phyloP scores from a whole-genome alignment of 2,888 invertebrate species.

The Nomada fabriciana region DNA sequence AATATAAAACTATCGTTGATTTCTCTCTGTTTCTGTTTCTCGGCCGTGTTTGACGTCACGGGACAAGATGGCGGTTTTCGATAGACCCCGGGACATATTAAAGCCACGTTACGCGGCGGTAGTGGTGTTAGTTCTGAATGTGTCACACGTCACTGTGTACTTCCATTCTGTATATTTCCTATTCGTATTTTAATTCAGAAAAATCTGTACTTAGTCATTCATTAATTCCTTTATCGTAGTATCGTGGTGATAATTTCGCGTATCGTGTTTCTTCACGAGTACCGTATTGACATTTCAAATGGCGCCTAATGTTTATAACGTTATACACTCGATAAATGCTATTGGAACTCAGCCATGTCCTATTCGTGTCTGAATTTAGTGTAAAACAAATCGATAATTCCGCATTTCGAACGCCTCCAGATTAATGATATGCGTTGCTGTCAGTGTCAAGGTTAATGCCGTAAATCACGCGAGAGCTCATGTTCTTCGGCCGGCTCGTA shows the following conservation, averaged over 20 bases:
- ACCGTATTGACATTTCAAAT: not conserved
- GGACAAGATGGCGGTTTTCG: slow-evolving; percentile 68
- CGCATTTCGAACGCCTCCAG: not conserved
- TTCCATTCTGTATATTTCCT: not conserved
- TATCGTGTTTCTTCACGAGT: not conserved
- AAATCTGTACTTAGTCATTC: not conserved
- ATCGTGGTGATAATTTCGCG: not conserved
- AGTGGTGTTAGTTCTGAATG: slow-evolving; percentile 20
- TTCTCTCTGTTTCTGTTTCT: slow-evolving; percentile 21
- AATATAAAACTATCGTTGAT: slow-evolving; percentile 33
- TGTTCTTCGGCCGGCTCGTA: slow-evolving; percentile 30
- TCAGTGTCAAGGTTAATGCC: slow-evolving; percentile 62
- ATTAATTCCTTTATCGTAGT: not conserved
- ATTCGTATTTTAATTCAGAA: not conserved
- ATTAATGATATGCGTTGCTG: slow-evolving; percentile 24
- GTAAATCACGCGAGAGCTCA: slow-evolving; percentile 47
- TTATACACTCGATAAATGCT: not conserved
- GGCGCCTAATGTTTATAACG: not conserved
- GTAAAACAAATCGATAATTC: not conserved
- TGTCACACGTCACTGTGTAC: not conserved
- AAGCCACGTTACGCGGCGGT: slow-evolving; percentile 19
- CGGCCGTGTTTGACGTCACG: slow-evolving; percentile 54
- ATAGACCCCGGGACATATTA: slow-evolving; percentile 46
- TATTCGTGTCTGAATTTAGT: not conserved
- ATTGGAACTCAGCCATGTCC: not conserved